phyloP scores from a whole-genome alignment of 2,888 invertebrate genomes.

The Agriopis aurantiaria region DNA sequence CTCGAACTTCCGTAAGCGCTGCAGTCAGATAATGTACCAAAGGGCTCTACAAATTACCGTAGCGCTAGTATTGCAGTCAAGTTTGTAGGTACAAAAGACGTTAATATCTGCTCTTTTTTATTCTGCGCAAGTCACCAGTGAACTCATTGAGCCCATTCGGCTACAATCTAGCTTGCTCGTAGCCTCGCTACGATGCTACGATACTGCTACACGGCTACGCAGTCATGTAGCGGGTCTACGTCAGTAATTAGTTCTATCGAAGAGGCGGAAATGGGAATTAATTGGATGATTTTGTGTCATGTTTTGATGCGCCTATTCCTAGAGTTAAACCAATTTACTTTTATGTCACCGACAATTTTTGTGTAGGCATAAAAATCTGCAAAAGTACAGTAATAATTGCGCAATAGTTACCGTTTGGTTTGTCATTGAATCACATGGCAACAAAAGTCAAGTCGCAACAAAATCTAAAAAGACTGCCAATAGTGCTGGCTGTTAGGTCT shows the following conservation, averaged over 20 bases:
- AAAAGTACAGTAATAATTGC: too few relatives aligned
- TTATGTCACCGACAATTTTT: neutral
- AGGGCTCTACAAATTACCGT: too few relatives aligned
- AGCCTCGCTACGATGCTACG: conserved; percentile 18
- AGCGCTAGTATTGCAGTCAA: too few relatives aligned
- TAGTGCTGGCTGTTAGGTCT: too few relatives aligned
- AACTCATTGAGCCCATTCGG: conserved; percentile 24
- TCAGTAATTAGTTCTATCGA: conserved; percentile 9
- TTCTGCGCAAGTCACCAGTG: conserved; percentile 9
- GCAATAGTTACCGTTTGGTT: too few relatives aligned
- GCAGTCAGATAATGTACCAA: too few relatives aligned
- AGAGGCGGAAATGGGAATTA: neutral
- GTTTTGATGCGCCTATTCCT: neutral
- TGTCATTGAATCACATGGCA: too few relatives aligned
- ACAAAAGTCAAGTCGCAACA: too few relatives aligned
- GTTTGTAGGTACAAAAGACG: too few relatives aligned
- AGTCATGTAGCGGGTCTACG: conserved; percentile 24
- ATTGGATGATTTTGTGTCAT: conserved; percentile 14
- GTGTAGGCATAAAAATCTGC: too few relatives aligned
- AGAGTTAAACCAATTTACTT: neutral
- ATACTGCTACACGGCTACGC: conserved; percentile 17
- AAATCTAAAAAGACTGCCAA: too few relatives aligned
- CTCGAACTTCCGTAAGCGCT: too few relatives aligned
- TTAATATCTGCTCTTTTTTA: conserved; percentile 4
- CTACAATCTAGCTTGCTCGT: conserved; percentile 13